phyloP scores from a whole-genome alignment of 2,113 vertebrate species.

The Tupaia chinensis region DNA sequence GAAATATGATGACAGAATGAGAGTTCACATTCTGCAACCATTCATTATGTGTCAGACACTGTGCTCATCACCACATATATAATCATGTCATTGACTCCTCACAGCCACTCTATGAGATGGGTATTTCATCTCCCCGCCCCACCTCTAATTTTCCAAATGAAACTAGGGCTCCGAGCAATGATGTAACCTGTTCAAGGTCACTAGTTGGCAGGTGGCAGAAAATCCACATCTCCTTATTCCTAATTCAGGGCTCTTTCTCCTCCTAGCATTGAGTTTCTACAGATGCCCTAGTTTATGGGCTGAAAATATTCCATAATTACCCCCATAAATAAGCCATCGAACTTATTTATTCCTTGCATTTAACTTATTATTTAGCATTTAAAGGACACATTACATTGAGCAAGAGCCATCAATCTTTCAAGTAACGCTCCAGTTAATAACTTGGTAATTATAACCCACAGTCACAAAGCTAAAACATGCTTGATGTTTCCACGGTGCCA shows the following conservation, averaged over 20 bases:
- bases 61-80: neutral
- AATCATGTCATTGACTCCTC: neutral
- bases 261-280: conserved; percentile 27
- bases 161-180: conserved; percentile 25
- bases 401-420: conserved; percentile 75
- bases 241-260: conserved; percentile 55
- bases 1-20: neutral
- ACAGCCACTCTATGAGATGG: neutral
- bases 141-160: conserved; percentile 27
- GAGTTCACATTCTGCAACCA: conserved; percentile 19
- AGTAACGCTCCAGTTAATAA: conserved; percentile 75
- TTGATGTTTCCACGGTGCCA: conserved; percentile 67
- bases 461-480: conserved; percentile 64
- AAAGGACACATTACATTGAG: conserved; percentile 76
- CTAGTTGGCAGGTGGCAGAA: conserved; percentile 21
- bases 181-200: conserved; percentile 50
- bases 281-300: conserved; percentile 77
- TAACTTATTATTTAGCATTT: conserved; percentile 83
- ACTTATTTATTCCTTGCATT: conserved; percentile 82
- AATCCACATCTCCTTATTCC: conserved; percentile 57
- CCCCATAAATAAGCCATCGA: conserved; percentile 79
- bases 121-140: neutral
- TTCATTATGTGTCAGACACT: neutral
- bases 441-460: conserved; percentile 78
- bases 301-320: conserved; percentile 82